Base-by-base conservation (phyloP, 2,113 vertebrate species). In the Otis tarda region DNA sequence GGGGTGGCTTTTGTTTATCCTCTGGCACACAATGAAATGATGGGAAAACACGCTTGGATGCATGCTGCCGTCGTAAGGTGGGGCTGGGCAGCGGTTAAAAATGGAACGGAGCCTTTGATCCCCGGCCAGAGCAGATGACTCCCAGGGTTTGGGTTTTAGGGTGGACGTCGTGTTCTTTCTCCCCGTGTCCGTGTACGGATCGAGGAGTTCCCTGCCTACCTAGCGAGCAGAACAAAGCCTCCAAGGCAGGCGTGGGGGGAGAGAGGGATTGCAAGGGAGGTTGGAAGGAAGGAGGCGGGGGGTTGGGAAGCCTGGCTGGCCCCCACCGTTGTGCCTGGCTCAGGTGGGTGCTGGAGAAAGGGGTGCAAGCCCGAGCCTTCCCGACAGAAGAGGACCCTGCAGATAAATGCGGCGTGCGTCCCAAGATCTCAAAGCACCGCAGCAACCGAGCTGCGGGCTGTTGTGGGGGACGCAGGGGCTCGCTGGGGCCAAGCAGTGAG, bases 1-100 rank as follows among this genome's bases (percentile, higher is more conserved):
- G 97, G 97, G 96, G 95, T 97, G 97, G 97, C 95, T 96, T 97
- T 97, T 98, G 98, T 98, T 98, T 98, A 98, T 98, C 87, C 97
- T 96, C 97, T 98, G 98, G 98, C 98, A 98, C 97, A 98, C 98
- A 97, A 98, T 98, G 98, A 97, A 97, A 97, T 97, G 97, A 95
- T 97, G 96, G 97, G 98, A 98, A 98, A 98, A 97, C 97, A 95
- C 83, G 97, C 97, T 98, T 89, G 95, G 97, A 97, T 97, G 91
- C 95, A 89, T 14, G 41, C 94, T 87, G 94, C 83, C 59, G 82
- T 77, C 91, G 88, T 92, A 97, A 98, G 97, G 98, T 97, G 97
- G 98, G 97, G 97, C 98, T 97, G 53, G 39, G 92, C 74, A 47
- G 85, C 33, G 65, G 97, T 97, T 98, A 98, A 98, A 98, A 98